Conservation (phyloP, 2,113 vertebrate species). For the Taxidea taxus region DNA sequence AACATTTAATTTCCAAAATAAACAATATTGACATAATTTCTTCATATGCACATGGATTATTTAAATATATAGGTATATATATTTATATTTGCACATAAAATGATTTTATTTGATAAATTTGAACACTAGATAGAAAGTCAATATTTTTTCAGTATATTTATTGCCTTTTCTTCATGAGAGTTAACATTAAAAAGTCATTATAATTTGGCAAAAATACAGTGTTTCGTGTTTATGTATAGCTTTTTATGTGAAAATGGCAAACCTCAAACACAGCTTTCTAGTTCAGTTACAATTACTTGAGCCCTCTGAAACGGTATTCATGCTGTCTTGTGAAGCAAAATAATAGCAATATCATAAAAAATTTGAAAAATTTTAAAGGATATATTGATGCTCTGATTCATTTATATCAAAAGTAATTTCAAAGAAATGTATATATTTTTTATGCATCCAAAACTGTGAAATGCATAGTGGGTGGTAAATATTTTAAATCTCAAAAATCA, state of each 20-base stretch:
- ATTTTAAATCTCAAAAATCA: neutral
- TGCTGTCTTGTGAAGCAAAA: neutral
- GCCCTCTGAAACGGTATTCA: neutral
- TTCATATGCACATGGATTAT: neutral
- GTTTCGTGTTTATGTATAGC: neutral
- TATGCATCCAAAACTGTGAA: neutral
- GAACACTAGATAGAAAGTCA: neutral
- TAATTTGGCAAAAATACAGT: neutral
- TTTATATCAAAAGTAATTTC: neutral
- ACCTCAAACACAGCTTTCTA: neutral
- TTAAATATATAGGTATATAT: neutral
- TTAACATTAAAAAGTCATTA: neutral
- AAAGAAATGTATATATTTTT: neutral
- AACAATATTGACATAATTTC: neutral
- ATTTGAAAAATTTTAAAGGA: neutral
- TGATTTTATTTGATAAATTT: neutral
- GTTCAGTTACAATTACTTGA: neutral
- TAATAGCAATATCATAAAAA: neutral
- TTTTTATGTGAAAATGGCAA: neutral
- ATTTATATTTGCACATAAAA: neutral
- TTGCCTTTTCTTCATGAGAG: neutral
- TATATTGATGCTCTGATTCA: neutral
- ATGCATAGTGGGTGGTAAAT: neutral
- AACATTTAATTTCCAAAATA: neutral
- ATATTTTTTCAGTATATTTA: neutral